Evolutionary conservation across 1,140 invertebrate genomes (phyloP), one percentile per base, ranked within the genome.

Genomic region (Hyposmocoma kahamanoa): DNA sequence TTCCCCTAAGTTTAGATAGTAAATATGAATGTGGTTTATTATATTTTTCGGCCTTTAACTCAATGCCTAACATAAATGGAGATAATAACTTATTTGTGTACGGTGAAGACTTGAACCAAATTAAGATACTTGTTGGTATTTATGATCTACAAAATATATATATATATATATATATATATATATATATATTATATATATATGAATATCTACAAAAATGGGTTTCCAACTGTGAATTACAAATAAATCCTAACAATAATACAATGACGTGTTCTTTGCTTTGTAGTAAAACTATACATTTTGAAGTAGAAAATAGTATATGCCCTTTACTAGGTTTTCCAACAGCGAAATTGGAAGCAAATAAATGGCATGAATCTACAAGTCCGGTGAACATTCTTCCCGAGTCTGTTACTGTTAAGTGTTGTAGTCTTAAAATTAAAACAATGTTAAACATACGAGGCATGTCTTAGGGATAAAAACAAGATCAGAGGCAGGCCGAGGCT

Each of bases 21-120:
- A 22, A 11, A 6, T 50, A 43, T 15, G 47, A 50, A 34, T 50
- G 47, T 36, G 47, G 47, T 4, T 42, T 50, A n/a, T 18, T 50
- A 22, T 50, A 36, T 24, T 42, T 50, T 22, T 42, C 39, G 20
- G 18, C 41, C 15, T 42, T 50, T n/a, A 50, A 50, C 19, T 50
- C 47, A 8, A 50, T 50, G 18, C 47, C 38, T 15, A 50, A 50
- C 13, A 43, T 50, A 26, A 3, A 43, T 21, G 13, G 11, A 17
- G 17, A 22, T 24, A 50, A 50, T 38, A 34, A 32, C 19, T 22
- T 32, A 11, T 50, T 50, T 22, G 21, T 18, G n/a, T 50, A 50
- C 36, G 47, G 47, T 18, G 17, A 50, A 10, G 11, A 42, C 18
- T 17, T 22, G 22, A 21, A 41, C 20, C 9, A 21, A 21, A 21